phyloP scores from a whole-genome alignment of 2,797 vertebrate species.

The Anisognathus igniventris region DNA sequence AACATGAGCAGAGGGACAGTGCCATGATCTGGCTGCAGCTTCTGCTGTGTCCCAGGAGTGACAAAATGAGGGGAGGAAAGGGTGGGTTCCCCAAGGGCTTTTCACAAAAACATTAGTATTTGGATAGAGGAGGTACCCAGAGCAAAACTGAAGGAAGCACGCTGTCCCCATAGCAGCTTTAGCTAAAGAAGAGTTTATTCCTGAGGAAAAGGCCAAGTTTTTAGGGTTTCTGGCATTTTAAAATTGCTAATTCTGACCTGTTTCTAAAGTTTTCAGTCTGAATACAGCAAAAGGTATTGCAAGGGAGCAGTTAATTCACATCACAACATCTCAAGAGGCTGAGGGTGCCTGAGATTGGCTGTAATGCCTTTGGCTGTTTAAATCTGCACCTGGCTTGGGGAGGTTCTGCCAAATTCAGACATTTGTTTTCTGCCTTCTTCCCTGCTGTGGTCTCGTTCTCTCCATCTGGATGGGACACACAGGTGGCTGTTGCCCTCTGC shows the following conservation, averaged over 20 bases:
- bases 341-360: not conserved
- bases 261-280: not conserved
- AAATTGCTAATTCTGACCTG: not conserved
- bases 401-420: not conserved
- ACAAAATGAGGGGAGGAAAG: not conserved
- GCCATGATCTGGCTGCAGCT: not conserved
- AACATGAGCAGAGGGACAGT: accelerated
- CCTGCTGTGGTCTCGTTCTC: not conserved
- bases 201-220: not conserved
- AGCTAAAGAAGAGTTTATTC: not conserved
- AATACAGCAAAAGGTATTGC: not conserved
- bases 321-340: not conserved
- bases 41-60: not conserved
- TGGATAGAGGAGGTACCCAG: not conserved
- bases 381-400: no score
- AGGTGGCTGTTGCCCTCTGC: not conserved
- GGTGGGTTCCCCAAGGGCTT: not conserved
- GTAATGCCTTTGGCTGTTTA: not conserved
- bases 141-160: not conserved
- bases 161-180: not conserved
- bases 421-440: not conserved
- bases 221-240: not conserved
- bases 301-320: not conserved
- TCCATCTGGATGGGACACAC: accelerated
- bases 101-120: not conserved